Percentiles rank a stretch among this genome's conserved stretches.
phyloP scores from a whole-genome alignment of 2,113 vertebrate genomes.

The Amphilophus citrinellus region DNA sequence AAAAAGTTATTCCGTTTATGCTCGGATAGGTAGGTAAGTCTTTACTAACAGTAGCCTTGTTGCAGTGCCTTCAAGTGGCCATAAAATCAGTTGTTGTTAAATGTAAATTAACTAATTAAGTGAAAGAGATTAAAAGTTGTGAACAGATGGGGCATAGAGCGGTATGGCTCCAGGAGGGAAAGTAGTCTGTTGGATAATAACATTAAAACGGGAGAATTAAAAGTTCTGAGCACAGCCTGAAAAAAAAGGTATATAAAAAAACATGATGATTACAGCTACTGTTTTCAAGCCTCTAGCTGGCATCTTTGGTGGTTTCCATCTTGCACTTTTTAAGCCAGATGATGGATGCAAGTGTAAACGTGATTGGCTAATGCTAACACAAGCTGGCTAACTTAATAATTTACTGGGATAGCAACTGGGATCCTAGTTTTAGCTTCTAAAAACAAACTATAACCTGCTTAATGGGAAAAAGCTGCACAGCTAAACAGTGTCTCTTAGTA shows the following conservation, averaged over 20 bases:
- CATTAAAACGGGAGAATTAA: not conserved
- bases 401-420: not conserved
- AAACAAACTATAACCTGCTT: not conserved
- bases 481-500: too few relatives aligned
- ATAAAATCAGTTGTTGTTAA: not conserved
- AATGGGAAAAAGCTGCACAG: not conserved
- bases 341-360: not conserved
- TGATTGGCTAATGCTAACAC: not conserved
- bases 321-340: not conserved
- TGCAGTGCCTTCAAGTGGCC: conserved; percentile 1
- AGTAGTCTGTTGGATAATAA: not conserved
- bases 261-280: not conserved
- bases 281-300: not conserved
- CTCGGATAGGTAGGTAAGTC: not conserved
- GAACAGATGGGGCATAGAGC: not conserved
- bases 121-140: not conserved
- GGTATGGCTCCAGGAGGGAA: not conserved
- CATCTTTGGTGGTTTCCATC: not conserved
- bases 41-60: not conserved
- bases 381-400: not conserved
- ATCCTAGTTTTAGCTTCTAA: not conserved
- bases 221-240: not conserved
- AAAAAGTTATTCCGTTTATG: not conserved
- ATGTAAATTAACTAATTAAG: not conserved
- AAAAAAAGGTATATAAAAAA: not conserved